Conservation (phyloP, 2,888 invertebrate genomes). For the Unio delphinus region DNA sequence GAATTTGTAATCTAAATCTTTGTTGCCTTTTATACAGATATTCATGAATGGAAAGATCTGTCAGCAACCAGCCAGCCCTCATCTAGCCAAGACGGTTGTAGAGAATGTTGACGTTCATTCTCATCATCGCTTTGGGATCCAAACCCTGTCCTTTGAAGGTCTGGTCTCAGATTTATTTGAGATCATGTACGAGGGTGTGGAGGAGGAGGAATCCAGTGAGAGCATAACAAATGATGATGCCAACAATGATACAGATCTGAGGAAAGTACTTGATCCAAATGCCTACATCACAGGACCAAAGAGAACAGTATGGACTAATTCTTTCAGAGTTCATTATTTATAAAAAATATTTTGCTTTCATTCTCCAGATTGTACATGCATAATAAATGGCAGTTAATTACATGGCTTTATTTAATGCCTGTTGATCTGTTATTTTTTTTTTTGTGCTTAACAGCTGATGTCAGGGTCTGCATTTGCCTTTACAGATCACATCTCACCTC, state of each 20-base stretch:
- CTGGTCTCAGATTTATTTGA: slow-evolving; percentile 51
- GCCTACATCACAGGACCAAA: slow-evolving; percentile 49
- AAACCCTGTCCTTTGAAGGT: slow-evolving; percentile 55
- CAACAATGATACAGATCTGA: slow-evolving; percentile 32
- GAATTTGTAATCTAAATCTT: too few relatives aligned
- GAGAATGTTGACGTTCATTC: slow-evolving; percentile 53
- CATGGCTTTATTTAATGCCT: too few relatives aligned
- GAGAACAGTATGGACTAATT: slow-evolving; percentile 41
- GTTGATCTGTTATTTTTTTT: too few relatives aligned
- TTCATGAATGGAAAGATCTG: slow-evolving; percentile 52
- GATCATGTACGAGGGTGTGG: slow-evolving; percentile 49
- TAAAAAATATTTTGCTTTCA: too few relatives aligned
- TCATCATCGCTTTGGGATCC: slow-evolving; percentile 58
- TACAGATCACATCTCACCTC: too few relatives aligned
- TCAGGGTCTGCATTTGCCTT: too few relatives aligned
- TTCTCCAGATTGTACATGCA: too few relatives aligned
- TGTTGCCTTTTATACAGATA: slow-evolving; percentile 42
- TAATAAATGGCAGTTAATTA: too few relatives aligned
- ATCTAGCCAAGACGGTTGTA: slow-evolving; percentile 56
- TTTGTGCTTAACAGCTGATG: too few relatives aligned
- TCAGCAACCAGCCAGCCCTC: slow-evolving; percentile 34
- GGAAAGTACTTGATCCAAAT: slow-evolving; percentile 27
- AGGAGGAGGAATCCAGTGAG: slow-evolving; percentile 13
- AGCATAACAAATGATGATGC: slow-evolving; percentile 27
- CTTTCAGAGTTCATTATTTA: neutral